Percentiles rank a stretch among this genome's conserved stretches.
Evolutionary conservation across 1,140 invertebrate genomes (phyloP).

Genomic region (Drosophila nannoptera): DNA sequence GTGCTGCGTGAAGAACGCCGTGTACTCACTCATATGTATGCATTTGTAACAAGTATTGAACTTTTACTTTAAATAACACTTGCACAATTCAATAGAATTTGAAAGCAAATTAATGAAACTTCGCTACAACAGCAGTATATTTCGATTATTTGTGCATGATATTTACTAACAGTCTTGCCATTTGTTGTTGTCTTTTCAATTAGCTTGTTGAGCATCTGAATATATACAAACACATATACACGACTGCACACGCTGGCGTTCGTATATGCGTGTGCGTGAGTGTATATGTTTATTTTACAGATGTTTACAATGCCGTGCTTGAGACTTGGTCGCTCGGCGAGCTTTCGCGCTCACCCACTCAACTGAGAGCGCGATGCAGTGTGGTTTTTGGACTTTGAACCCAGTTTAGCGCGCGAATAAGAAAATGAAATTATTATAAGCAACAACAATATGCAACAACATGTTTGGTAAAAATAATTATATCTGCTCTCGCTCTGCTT

Average conservation of each 20-base stretch:
- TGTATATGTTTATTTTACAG: slow-evolving; percentile 40
- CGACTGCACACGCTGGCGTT: slow-evolving; percentile 42
- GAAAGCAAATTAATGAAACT: slow-evolving; percentile 12
- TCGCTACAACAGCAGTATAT: slow-evolving; percentile 4
- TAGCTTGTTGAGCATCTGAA: slow-evolving; percentile 16
- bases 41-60: not conserved
- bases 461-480: slow-evolving; percentile 58
- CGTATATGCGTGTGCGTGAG: slow-evolving; percentile 10
- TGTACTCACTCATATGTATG: not conserved
- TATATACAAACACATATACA: slow-evolving; percentile 19
- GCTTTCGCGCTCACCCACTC: slow-evolving; percentile 46
- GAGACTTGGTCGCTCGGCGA: slow-evolving; percentile 18
- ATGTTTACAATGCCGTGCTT: slow-evolving; percentile 47
- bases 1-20: not conserved
- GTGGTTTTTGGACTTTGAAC: slow-evolving; percentile 65
- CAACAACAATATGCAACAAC: slow-evolving; percentile 33
- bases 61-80: not conserved
- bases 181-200: slow-evolving; percentile 46
- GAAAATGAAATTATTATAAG: slow-evolving; percentile 43
- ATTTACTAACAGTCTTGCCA: slow-evolving; percentile 20
- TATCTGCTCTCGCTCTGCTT: slow-evolving; percentile 36
- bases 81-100: not conserved
- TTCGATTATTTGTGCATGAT: slow-evolving; percentile 27
- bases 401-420: slow-evolving; percentile 56
- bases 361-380: slow-evolving; percentile 26